phyloP scores from a whole-genome alignment of 2,113 vertebrate species.

The Brachyistius frenatus region DNA sequence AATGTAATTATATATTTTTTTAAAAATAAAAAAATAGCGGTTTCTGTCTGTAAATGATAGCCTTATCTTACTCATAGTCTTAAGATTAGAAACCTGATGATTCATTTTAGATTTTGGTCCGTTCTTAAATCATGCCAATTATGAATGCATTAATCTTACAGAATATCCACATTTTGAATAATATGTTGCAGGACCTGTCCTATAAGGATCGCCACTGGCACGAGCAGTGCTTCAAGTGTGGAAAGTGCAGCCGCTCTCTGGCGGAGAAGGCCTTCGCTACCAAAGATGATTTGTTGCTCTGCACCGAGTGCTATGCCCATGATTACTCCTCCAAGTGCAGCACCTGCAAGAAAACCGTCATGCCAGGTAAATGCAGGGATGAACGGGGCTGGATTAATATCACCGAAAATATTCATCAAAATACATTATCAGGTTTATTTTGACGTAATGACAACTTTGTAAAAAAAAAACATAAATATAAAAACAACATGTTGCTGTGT shows the following conservation, averaged over 20 bases:
- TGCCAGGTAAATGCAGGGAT: constrained; percentile 90
- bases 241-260: constrained; percentile 90
- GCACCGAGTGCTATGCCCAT: constrained; percentile 93
- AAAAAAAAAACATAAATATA: no score
- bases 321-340: constrained; percentile 95
- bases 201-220: constrained; percentile 99
- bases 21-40: no score
- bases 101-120: not conserved
- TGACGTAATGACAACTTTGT: no score
- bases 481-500: no score
- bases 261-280: constrained; percentile 96
- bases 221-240: constrained; percentile 95
- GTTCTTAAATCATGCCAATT: not conserved
- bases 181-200: constrained; percentile 90
- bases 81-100: not conserved
- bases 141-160: not conserved
- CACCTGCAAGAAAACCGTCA: constrained; percentile 95
- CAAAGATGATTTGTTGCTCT: constrained; percentile 94
- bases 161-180: not conserved
- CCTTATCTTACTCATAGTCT: no score
- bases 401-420: no score
- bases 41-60: no score
- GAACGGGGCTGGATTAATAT: no score
- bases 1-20: no score
- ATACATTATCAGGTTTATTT: no score